A percentile compares a stretch with the other conserved stretches of the same genome.
phyloP scores from a whole-genome alignment of 2,888 invertebrate species.

The Amphipoea oculea region DNA sequence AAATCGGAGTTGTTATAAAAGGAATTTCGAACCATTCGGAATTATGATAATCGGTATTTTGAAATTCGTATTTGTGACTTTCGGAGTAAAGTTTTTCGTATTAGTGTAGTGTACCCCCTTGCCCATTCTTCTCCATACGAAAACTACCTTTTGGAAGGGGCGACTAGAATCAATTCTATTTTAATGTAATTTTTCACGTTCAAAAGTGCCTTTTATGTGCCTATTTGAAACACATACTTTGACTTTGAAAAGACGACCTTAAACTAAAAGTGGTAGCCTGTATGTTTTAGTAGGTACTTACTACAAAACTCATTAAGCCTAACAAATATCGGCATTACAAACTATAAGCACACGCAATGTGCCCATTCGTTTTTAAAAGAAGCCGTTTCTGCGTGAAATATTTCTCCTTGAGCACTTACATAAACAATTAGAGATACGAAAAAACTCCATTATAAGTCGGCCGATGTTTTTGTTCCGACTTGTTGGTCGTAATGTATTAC shows the following conservation, averaged over 20 bases:
- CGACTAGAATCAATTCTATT: no score
- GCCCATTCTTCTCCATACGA: no score
- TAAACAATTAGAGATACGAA: constrained; percentile 62
- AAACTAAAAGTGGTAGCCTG: not conserved
- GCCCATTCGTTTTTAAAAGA: constrained; percentile 30
- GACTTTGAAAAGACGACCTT: not conserved
- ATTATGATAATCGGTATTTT: no score
- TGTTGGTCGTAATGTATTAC: constrained; percentile 78
- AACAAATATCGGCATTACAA: constrained; percentile 13
- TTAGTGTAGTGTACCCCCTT: no score
- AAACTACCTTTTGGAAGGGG: no score
- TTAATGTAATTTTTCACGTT: no score
- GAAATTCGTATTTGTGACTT: no score
- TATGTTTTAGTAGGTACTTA: not conserved
- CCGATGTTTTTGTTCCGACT: constrained; percentile 60
- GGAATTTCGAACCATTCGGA: no score
- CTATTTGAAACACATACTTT: no score
- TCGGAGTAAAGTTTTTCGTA: no score
- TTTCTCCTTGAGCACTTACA: constrained; percentile 61
- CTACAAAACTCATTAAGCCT: constrained; percentile 3
- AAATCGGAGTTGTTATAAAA: no score
- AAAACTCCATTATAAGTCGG: constrained; percentile 55
- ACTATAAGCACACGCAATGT: not conserved
- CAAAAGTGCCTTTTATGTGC: no score
- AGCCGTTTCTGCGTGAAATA: constrained; percentile 49